Evolutionary conservation across 2,797 vertebrate genomes (phyloP), one percentile per base, ranked within the genome.

Genomic region (Sebastes kiyomatsui): DNA sequence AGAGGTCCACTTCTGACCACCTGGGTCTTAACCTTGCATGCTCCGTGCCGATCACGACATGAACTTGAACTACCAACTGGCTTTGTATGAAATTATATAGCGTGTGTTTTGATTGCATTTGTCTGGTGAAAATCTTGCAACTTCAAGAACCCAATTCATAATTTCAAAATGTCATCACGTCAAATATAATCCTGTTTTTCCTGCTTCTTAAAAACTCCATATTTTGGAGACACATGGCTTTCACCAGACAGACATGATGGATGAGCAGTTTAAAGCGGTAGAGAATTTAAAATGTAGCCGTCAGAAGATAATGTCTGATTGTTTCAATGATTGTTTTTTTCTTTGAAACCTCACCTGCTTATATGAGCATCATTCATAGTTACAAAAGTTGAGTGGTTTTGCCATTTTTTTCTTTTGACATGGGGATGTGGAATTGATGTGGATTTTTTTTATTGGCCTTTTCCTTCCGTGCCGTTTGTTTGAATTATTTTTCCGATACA

Each of bases 401-500:
- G 18, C 9, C 1, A 7, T 14, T 67, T 30, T 64, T 20, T 3
- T 7, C 23, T 18, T 23, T 54, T 55, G 8, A 49, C 58, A 22
- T 49, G 13, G 35, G 4, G 22, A 32, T 54, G 3, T 54, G 59
- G 22, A 12, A 9, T 70, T 30, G 18, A 35, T 16, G 18, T 68
- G 10, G 56, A 65, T 68, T 77, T 64, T 49, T 55, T 64, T 46
- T 22, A 2, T 67, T n/a, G 30, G 66, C 54, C 4, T 65, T 76
- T 77, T 78, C 9, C 4, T 78, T 78, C 6, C 2, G 1, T 49
- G 32, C 38, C 33, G 56, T 68, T 79, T 75, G 59, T 66, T 2
- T 58, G 30, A 80, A 80, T 78, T n/a, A 2, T 58, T 86, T 76
- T 86, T 27, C n/a, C 5, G 20, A 49, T 79, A 72, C 35, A 22